A percentile compares a stretch with the other conserved stretches of the same genome.
phyloP scores from a whole-genome alignment of 2,113 vertebrate species.

The Misgurnus anguillicaudatus region DNA sequence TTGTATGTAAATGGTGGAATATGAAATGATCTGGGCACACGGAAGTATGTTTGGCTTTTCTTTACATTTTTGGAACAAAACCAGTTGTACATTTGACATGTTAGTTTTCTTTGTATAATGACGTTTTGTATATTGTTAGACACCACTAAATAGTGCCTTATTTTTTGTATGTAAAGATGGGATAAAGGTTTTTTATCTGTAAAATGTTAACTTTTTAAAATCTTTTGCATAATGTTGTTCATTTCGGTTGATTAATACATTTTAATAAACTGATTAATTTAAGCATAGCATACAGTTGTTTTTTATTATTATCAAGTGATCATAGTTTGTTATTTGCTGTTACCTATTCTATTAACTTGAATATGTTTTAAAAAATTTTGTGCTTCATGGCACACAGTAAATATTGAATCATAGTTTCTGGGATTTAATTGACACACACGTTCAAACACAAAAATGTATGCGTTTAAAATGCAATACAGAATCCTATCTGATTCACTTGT shows the following conservation, averaged over 20 bases:
- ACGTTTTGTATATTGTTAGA: constrained; percentile 62
- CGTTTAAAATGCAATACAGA: too few relatives aligned
- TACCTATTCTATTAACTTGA: too few relatives aligned
- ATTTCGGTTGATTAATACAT: constrained; percentile 70
- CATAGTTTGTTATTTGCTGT: not conserved
- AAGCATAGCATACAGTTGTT: constrained; percentile 40
- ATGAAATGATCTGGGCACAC: not conserved
- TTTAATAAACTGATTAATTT: constrained; percentile 76
- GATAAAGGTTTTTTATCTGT: constrained; percentile 68
- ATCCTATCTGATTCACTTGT: too few relatives aligned
- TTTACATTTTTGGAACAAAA: not conserved
- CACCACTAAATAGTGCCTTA: constrained; percentile 76
- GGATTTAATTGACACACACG: too few relatives aligned
- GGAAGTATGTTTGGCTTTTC: not conserved
- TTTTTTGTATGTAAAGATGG: constrained; percentile 72
- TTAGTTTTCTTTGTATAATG: constrained; percentile 50
- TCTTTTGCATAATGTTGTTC: constrained; percentile 71
- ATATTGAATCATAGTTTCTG: too few relatives aligned
- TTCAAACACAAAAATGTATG: too few relatives aligned
- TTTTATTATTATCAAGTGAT: not conserved
- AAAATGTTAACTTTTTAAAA: constrained; percentile 66
- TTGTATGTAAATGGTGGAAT: not conserved
- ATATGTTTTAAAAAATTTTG: too few relatives aligned
- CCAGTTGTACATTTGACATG: constrained; percentile 31
- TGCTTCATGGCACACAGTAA: too few relatives aligned